Percentiles rank a stretch among this genome's conserved stretches.
Evolutionary conservation across 2,797 vertebrate genomes (phyloP).

Genomic region (Gymnoscopelus braueri): DNA sequence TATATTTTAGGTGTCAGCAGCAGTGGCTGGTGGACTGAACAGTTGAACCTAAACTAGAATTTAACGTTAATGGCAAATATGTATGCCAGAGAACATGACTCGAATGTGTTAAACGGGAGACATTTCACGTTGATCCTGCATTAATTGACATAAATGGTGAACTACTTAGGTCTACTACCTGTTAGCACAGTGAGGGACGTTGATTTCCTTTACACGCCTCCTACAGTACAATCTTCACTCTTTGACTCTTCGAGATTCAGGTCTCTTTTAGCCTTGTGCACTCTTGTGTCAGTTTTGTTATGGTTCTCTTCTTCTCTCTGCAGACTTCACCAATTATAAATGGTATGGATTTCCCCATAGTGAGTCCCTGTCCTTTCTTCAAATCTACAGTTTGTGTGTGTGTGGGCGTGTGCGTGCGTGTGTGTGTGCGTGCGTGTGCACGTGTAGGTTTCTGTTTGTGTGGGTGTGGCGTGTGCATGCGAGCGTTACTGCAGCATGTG

Average conservation of each 20-base stretch:
- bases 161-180: no score
- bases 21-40: background rate
- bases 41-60: background rate
- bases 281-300: constrained; percentile 74
- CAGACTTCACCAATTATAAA: constrained; percentile 79
- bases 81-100: background rate
- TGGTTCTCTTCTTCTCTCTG: constrained; percentile 73
- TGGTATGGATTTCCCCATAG: constrained; percentile 76
- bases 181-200: background rate
- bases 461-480: constrained; percentile 21
- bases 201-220: background rate
- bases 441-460: constrained; percentile 25
- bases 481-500: background rate
- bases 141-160: no score
- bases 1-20: constrained; percentile 6
- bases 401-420: constrained; percentile 12
- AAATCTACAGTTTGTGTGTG: constrained; percentile 56
- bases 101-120: no score
- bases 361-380: constrained; percentile 70
- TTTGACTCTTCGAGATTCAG: constrained; percentile 55
- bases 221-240: constrained; percentile 38
- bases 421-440: constrained; percentile 28
- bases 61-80: background rate
- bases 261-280: constrained; percentile 65
- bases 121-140: no score